phyloP scores from a whole-genome alignment of 2,797 vertebrate genomes.

The Emys orbicularis region DNA sequence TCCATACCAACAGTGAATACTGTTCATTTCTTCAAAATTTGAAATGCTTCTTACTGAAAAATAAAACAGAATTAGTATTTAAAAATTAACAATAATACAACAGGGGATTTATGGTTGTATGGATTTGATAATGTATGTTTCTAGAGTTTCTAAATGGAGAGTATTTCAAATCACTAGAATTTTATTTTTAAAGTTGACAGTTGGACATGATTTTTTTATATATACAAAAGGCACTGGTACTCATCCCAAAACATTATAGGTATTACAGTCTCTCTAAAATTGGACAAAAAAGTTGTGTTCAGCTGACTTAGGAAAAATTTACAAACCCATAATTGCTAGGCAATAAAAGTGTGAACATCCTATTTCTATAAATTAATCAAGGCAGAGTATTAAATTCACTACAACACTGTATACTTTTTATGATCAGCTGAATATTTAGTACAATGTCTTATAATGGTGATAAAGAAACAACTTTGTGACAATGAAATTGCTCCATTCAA shows the following conservation, averaged over 20 bases:
- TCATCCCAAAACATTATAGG: slow-evolving; percentile 41
- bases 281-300: slow-evolving; percentile 38
- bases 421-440: background rate
- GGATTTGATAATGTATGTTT: background rate
- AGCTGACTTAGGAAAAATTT: slow-evolving; percentile 45
- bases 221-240: slow-evolving; percentile 33
- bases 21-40: background rate
- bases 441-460: background rate
- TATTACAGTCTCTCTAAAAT: slow-evolving; percentile 51
- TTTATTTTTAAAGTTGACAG: slow-evolving; percentile 51
- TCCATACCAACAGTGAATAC: background rate
- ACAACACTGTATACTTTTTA: background rate
- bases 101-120: background rate
- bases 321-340: slow-evolving; percentile 31
- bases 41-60: slow-evolving; percentile 6
- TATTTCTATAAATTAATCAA: background rate
- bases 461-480: background rate
- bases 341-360: slow-evolving; percentile 16
- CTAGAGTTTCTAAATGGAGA: slow-evolving; percentile 4
- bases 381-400: background rate
- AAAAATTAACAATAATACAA: background rate
- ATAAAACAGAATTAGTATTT: background rate
- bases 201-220: slow-evolving; percentile 28
- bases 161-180: background rate
- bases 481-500: background rate